A percentile compares a stretch with the other conserved stretches of the same genome.
Conservation (phyloP, 2,113 vertebrate genomes). For the Plecturocebus donacophilus region DNA sequence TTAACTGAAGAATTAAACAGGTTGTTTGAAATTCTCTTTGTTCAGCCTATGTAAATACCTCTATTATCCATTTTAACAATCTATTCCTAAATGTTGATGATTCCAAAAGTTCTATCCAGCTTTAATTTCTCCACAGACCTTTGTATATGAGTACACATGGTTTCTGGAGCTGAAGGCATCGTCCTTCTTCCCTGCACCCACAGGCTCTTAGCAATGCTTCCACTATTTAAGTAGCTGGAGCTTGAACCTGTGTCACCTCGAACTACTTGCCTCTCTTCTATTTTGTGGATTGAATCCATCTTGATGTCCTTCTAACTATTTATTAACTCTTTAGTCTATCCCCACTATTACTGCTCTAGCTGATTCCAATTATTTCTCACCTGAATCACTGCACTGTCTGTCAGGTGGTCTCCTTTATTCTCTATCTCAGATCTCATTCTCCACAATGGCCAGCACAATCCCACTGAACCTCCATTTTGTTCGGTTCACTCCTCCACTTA, state of each 20-base stretch:
- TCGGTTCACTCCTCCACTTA: neutral
- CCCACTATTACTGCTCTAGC: neutral
- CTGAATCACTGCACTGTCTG: neutral
- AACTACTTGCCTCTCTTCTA: neutral
- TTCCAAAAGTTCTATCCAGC: neutral
- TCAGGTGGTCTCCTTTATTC: neutral
- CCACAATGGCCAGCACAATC: neutral
- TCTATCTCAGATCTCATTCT: neutral
- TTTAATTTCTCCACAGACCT: neutral
- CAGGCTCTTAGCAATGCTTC: neutral
- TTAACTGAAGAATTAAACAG: neutral
- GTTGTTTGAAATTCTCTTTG: neutral
- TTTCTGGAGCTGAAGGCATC: neutral
- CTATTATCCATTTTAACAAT: neutral
- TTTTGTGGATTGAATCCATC: neutral
- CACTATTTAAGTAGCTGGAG: neutral
- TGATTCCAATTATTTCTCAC: neutral
- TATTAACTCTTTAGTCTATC: neutral
- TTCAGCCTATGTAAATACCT: neutral
- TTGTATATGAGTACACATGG: rapidly evolving
- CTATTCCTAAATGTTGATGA: neutral
- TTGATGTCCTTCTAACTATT: neutral
- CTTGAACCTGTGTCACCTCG: neutral
- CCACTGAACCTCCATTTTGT: neutral
- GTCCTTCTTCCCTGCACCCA: neutral